phyloP scores from a whole-genome alignment of 2,797 vertebrate species.

The Acridotheres tristis region DNA sequence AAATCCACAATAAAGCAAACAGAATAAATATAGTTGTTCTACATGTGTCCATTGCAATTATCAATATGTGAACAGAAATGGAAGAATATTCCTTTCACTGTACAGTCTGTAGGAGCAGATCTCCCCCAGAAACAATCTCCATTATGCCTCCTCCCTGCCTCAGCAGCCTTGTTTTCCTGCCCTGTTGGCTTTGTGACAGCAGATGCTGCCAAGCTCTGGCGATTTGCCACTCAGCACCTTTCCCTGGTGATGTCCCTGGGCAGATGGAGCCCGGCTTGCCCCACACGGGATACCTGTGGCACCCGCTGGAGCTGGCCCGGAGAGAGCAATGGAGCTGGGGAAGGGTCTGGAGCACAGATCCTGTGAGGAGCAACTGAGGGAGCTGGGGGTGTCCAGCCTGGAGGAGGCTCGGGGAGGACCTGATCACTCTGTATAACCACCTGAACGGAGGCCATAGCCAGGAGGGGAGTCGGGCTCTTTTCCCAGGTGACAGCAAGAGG shows the following conservation, averaged over 20 bases:
- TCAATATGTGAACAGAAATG: accelerated
- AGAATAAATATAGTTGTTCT: background rate
- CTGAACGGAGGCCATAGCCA: background rate
- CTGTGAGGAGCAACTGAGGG: background rate
- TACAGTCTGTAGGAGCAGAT: background rate
- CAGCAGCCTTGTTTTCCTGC: background rate
- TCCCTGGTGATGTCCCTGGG: accelerated
- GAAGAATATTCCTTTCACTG: background rate
- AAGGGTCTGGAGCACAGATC: background rate
- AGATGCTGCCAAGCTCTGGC: too few species aligned
- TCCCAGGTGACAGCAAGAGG: accelerated
- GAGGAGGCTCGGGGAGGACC: too few species aligned
- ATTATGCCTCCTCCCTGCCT: accelerated
- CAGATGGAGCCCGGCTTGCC: accelerated
- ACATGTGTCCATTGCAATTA: background rate
- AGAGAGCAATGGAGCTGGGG: too few species aligned
- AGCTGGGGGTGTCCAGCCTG: too few species aligned
- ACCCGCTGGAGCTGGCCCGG: accelerated
- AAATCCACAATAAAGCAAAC: background rate
- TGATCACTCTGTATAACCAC: accelerated
- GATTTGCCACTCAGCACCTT: accelerated
- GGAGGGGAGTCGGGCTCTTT: accelerated
- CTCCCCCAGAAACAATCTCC: accelerated
- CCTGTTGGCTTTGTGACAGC: background rate
- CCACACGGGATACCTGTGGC: accelerated